Evolutionary conservation across 1,140 invertebrate genomes (phyloP), one percentile per base, ranked within the genome.

Genomic region (Eriosoma lanigerum): DNA sequence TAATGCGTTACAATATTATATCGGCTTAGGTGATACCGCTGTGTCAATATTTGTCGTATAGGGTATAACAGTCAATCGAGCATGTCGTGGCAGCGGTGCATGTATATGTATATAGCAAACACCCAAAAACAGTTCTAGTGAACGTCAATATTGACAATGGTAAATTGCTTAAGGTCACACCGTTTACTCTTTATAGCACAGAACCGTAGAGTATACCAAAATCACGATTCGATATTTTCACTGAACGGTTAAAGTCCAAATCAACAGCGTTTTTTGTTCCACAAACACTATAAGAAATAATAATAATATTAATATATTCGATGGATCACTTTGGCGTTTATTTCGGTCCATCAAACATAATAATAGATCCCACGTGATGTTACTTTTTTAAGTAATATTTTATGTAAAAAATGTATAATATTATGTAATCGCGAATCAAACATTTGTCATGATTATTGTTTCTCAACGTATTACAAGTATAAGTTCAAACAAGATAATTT

Each of bases 131-230:
- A 29, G 68, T 46, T 9, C 44, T 12, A 54, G 13, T 1, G n/a
- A 56, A 26, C 50, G 72, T 75, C 50, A 75, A 75, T 58, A 75
- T 75, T 75, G 52, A 75, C 52, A 75, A 38, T 75, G 72, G 50
- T 19, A 75, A 75, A 75, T 75, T 75, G 52, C 72, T 56, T 58
- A 75, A 58, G 72, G 72, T 58, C 52, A 58, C 19, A 75, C n/a
- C 21, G 29, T 38, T 38, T 38, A 38, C 8, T 4, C 32, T 38
- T 3, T 38, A 38, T 38, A 38, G n/a, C 8, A 8, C 32, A 8
- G 32, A 3, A 8, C 3, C 3, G 32, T 38, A 8, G 32, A 38
- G 32, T 44, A 50, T 44, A 44, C 21, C 15, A 21, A 75, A 56
- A 75, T 56, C 72, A 38, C n/a, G 19, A 13, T 56, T 75, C n/a